Evolutionary conservation across 2,888 invertebrate genomes (phyloP), one percentile per base, ranked within the genome.

Genomic region (Aspidapion aeneum): DNA sequence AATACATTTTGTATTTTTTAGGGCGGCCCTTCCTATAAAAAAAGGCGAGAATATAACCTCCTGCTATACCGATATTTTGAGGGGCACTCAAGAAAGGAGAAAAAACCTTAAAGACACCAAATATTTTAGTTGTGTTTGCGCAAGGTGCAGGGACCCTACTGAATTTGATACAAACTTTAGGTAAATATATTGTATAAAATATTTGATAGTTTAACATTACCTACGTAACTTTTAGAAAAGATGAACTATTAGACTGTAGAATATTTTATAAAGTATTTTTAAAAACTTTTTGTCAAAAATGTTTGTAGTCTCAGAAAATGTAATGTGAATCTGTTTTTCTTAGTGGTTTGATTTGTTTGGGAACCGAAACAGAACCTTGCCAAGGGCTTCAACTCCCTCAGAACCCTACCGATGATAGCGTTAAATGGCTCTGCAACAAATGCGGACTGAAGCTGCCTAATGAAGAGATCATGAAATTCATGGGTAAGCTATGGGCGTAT

Each of bases 51-150:
- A 85, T 55, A 86, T 91, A 54, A 86, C 85, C 21, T 85, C 86
- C 0, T 87, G 89, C 0, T 91, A 91, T 73, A 89, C 90, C 0
- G 88, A 90, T 75, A 83, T 86, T 0, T 76, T 91, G 55, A 86
- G 87, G 81, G 88, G 89, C 17, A 91, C 91, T 1, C 79, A 88
- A 17, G 85, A 87, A 64, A 80, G 91, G 57, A 79, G 90, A 68
- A 80, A 82, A 69, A 80, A 82, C 69, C 78, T 91, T 1, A 82
- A 17, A 58, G 52, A 52, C 18, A 82, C 82, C 1, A 91, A 90
- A 78, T 88, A 87, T 74, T 90, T 91, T 69, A 84, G 85, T 58
- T 91, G 91, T 72, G 78, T 78, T 51, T 91, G 91, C 70, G 77
- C 79, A 0, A 81, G 90, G 64, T 91, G 91, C 72, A 77, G 75